Percentiles rank a stretch among this genome's conserved stretches.
Evolutionary conservation across 2,797 vertebrate species (phyloP).

Genomic region (Hippocampus kuda): DNA sequence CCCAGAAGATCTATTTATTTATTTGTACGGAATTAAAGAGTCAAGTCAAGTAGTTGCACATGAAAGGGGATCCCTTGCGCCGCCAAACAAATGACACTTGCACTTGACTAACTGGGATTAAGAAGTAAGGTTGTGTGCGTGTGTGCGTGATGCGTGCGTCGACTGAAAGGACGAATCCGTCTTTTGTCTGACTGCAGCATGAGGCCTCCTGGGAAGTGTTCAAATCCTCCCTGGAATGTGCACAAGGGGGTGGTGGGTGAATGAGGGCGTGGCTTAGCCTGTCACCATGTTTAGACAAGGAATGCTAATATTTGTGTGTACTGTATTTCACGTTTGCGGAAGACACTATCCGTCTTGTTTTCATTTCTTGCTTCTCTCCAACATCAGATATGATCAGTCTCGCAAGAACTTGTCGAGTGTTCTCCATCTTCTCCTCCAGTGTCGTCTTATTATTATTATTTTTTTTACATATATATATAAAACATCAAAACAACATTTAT

Average conservation of each 20-base stretch:
- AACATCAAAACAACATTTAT: neutral
- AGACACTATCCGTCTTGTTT: neutral
- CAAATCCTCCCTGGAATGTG: constrained; percentile 67
- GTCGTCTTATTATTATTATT: fast-evolving
- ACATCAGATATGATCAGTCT: neutral
- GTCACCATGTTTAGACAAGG: constrained; percentile 41
- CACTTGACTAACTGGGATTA: constrained; percentile 6
- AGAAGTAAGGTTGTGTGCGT: neutral
- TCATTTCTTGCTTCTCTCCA: neutral
- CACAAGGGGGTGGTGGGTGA: constrained; percentile 24
- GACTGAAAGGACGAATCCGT: constrained; percentile 43
- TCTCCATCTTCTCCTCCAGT: neutral
- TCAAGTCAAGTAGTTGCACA: neutral
- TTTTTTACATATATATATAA: neutral
- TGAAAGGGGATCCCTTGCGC: neutral
- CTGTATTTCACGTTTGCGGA: constrained; percentile 6
- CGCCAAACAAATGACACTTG: neutral
- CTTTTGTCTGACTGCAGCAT: constrained; percentile 55
- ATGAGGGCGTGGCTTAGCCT: constrained; percentile 17
- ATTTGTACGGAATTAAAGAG: neutral
- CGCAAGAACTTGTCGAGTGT: neutral
- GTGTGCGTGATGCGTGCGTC: neutral
- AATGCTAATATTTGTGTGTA: constrained; percentile 49
- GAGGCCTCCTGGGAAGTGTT: constrained; percentile 59
- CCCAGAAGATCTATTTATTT: neutral